Evolutionary conservation across 2,797 vertebrate species (phyloP).

Genomic region (Myiotriccus ornatus): DNA sequence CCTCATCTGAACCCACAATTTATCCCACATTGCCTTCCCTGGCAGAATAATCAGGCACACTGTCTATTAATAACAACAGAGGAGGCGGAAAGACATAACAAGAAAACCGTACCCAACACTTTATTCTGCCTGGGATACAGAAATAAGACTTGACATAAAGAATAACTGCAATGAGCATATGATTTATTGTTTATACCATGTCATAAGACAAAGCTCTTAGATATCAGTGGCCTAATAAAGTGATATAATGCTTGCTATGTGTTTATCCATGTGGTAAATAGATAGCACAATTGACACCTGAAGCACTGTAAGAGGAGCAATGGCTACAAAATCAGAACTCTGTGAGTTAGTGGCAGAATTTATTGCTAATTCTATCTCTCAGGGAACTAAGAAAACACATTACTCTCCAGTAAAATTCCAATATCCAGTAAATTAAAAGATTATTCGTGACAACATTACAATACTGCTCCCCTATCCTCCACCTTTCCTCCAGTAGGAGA

Average conservation of each 20-base stretch:
- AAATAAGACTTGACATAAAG: slow-evolving; percentile 45
- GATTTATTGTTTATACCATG: slow-evolving; percentile 39
- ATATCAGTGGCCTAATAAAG: slow-evolving; percentile 44
- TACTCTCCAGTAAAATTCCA: not conserved
- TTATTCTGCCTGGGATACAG: not conserved
- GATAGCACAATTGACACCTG: slow-evolving; percentile 21
- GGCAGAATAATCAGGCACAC: slow-evolving; percentile 12
- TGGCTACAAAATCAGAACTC: slow-evolving; percentile 5
- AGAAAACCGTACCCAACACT: not conserved
- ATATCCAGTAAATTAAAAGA: slow-evolving; percentile 1
- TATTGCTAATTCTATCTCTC: not conserved
- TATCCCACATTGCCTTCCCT: not conserved
- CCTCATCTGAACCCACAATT: not conserved
- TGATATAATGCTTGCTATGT: slow-evolving; percentile 42
- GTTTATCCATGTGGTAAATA: slow-evolving; percentile 56
- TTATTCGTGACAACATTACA: not conserved
- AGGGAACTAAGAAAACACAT: not conserved
- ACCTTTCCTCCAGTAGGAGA: not conserved
- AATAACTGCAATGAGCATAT: slow-evolving; percentile 44
- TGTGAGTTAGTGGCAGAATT: not conserved
- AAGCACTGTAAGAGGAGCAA: not conserved
- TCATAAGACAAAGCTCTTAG: slow-evolving; percentile 18
- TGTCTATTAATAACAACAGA: not conserved
- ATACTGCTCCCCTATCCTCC: not conserved
- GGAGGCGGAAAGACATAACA: not conserved